Evolutionary conservation across 2,888 invertebrate species (phyloP), one percentile per base, ranked within the genome.

Genomic region (Lysandra bellargus): DNA sequence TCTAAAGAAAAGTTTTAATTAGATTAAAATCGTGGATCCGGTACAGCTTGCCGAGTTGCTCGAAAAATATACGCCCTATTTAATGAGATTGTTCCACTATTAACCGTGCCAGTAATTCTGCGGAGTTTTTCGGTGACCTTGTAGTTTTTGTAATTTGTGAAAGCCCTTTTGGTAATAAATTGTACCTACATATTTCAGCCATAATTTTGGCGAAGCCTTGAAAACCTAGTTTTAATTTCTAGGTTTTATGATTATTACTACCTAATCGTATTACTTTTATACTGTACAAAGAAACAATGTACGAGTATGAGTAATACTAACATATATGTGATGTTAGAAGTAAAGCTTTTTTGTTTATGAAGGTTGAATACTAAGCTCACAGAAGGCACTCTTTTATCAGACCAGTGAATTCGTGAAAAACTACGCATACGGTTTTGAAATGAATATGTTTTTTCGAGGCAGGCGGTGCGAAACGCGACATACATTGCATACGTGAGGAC

Each of bases 61-160:
- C 33, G 69, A 69, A 69, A 69, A 69, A 69, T 69, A 69, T 69
- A 69, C 69, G 33, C 69, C 69, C 69, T 69, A 69, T 69, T 69
- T 69, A 37, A 14, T 17, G 69, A 69, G 69, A 33, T 69, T 33
- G 69, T 69, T 69, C 23, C 33, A 69, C 69, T 69, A 33, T 69
- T 69, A 37, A 69, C 33, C 14, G 14, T 69, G 69, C 64, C 64
- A 37, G 69, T 69, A 33, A 33, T 69, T 69, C 33, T 69, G 69
- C 4, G 69, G 17, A 69, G 14, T 37, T 33, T 69, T 69, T 33
- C 69, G 14, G 14, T 69, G 12, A 69, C 33, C 69, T 69, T 69
- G 33, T 17, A 69, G 4, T 37, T 69, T 37, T 33, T 69, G 23
- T 17, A n/a, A 17, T 33, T 33, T 33, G 12, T 69, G 60, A 23